phyloP scores from a whole-genome alignment of 1,140 invertebrate genomes.

The Venturia canescens region DNA sequence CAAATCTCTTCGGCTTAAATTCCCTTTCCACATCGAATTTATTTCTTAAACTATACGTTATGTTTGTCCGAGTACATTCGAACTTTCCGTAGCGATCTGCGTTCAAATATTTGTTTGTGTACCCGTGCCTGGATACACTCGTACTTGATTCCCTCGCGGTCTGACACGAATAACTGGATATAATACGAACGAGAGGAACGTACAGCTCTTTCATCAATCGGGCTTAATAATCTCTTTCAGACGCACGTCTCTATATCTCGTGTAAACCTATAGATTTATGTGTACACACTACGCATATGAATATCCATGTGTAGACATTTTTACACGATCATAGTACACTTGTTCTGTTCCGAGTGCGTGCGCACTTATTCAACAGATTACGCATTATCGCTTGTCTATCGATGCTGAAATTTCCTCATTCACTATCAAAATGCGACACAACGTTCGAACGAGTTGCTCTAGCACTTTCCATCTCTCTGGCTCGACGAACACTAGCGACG shows the following conservation, averaged over 20 bases:
- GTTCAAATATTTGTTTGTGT: neutral
- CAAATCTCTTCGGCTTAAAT: neutral
- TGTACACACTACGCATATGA: neutral
- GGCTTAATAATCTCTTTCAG: conserved; percentile 18
- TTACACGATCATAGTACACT: conserved; percentile 13
- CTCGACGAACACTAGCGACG: neutral
- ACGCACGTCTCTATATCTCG: neutral
- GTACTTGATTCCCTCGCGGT: conserved; percentile 11
- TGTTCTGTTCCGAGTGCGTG: neutral
- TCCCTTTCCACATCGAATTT: neutral
- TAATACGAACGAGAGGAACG: conserved; percentile 18
- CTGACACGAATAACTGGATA: conserved; percentile 14
- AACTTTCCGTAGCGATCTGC: neutral
- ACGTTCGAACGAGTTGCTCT: neutral
- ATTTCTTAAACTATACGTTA: neutral
- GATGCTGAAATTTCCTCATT: neutral
- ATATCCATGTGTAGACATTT: neutral
- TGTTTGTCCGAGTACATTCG: neutral
- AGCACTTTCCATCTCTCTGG: neutral
- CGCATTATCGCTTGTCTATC: neutral
- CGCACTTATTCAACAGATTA: neutral
- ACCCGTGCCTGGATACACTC: neutral
- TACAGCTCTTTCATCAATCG: conserved; percentile 23
- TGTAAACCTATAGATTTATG: neutral
- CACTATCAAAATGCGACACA: neutral